phyloP scores from a whole-genome alignment of 2,888 invertebrate genomes.

The Lasioglossum figueresi region DNA sequence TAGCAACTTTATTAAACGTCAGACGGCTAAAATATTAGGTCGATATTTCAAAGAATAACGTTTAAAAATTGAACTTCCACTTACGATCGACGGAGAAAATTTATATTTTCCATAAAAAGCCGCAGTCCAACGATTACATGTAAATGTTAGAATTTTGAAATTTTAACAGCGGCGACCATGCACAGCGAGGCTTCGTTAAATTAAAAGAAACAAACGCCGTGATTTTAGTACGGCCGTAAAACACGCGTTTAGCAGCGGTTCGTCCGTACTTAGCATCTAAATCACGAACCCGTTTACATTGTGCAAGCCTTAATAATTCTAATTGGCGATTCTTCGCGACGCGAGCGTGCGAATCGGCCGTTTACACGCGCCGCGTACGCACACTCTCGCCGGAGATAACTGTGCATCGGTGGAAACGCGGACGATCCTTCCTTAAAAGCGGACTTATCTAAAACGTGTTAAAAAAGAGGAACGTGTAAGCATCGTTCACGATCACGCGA shows the following conservation, averaged over 20 bases:
- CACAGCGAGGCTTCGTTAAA: background rate
- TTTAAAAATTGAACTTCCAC: background rate
- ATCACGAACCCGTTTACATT: slow-evolving; percentile 3
- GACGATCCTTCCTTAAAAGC: slow-evolving; percentile 15
- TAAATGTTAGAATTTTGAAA: background rate
- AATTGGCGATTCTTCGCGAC: slow-evolving; percentile 3
- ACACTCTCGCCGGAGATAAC: background rate
- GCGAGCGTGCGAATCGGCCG: background rate
- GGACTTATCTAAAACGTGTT: background rate
- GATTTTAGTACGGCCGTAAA: background rate
- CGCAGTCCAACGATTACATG: too few species aligned
- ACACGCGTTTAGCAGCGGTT: background rate
- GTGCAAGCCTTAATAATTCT: background rate
- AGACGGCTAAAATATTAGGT: background rate
- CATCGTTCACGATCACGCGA: background rate
- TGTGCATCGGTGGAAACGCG: slow-evolving; percentile 14
- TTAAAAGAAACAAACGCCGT: background rate
- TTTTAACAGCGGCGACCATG: background rate
- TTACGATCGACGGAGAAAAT: too few species aligned
- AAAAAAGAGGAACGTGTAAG: background rate
- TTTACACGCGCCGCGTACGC: background rate
- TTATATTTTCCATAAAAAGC: too few species aligned
- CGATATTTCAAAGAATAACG: background rate
- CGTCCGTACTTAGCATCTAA: background rate
- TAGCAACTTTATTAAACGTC: background rate